Evolutionary conservation across 1,140 invertebrate genomes (phyloP), one percentile per base, ranked within the genome.

Genomic region (Vanessa atalanta): DNA sequence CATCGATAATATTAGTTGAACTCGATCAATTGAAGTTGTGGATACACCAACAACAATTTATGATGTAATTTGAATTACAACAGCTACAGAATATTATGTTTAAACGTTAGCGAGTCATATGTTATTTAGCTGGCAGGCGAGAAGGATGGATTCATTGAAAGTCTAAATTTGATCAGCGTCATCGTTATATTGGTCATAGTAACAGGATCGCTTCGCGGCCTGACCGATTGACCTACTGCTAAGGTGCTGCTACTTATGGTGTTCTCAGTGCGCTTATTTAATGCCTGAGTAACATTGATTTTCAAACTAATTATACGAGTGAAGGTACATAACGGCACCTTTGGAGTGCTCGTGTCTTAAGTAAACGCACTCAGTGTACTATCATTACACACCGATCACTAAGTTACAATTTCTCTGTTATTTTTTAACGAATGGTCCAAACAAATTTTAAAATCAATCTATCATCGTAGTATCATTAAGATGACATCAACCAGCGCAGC

Each of bases 121-220:
- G 20, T 67, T 63, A 7, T 47, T 43, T 11, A 55, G 65, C 43
- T 68, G 55, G 64, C 63, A 51, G 65, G 72, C 57, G 75, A 67
- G 75, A 65, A 75, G 76, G 76, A 72, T 72, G 61, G 64, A 74
- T 63, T 74, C 76, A 74, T 74, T 71, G 72, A 71, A 71, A 37
- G 65, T 70, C 48, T 70, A 71, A 78, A 75, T 76, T 76, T 66
- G 73, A 68, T 65, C 50, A 57, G 47, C 68, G 66, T 72, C 77
- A 71, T 75, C 57, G 63, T 69, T 72, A 76, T 64, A 76, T 76
- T 47, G 70, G 70, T 71, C 70, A 12, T 47, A 55, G 64, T 37
- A 60, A 72, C 70, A 50, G 26, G 65, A 66, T 66, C 48, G 60
- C 13, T 9, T 23, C 48, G 65, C n/a, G 47, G 53, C 9, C 26